phyloP scores from a whole-genome alignment of 2,888 invertebrate species.

The Lycaena phlaeas region DNA sequence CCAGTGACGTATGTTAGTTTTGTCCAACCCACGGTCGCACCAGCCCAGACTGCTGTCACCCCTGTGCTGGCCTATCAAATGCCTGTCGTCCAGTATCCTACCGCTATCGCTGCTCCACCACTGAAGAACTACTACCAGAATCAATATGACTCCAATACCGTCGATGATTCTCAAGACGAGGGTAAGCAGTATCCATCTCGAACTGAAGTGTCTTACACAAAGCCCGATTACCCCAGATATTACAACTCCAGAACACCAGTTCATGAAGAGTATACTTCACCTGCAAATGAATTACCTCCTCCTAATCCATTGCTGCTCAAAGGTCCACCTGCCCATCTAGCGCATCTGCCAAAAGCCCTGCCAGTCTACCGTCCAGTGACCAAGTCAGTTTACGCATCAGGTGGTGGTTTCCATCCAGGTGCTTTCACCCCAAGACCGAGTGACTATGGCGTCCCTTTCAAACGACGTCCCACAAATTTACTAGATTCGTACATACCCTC shows the following conservation, averaged over 20 bases:
- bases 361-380: conserved; percentile 47
- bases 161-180: conserved; percentile 38
- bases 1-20: conserved; percentile 43
- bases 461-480: conserved; percentile 61
- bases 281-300: conserved; percentile 41
- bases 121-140: conserved; percentile 42
- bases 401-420: conserved; percentile 27
- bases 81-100: conserved; percentile 42
- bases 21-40: conserved; percentile 36
- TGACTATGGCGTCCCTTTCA: conserved; percentile 34
- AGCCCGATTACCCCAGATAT: conserved; percentile 38
- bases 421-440: conserved; percentile 35
- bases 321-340: conserved; percentile 40
- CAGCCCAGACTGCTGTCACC: conserved; percentile 35
- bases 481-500: conserved; percentile 76
- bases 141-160: conserved; percentile 37
- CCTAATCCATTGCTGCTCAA: conserved; percentile 49
- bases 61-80: conserved; percentile 44
- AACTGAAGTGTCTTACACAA: conserved; percentile 32
- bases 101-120: conserved; percentile 35
- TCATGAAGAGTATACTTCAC: conserved; percentile 39
- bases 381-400: conserved; percentile 45
- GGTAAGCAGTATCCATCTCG: conserved; percentile 38
- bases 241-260: conserved; percentile 44
- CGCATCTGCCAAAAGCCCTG: conserved; percentile 54